phyloP scores from a whole-genome alignment of 2,888 invertebrate genomes.

The Chymomyza amoena region DNA sequence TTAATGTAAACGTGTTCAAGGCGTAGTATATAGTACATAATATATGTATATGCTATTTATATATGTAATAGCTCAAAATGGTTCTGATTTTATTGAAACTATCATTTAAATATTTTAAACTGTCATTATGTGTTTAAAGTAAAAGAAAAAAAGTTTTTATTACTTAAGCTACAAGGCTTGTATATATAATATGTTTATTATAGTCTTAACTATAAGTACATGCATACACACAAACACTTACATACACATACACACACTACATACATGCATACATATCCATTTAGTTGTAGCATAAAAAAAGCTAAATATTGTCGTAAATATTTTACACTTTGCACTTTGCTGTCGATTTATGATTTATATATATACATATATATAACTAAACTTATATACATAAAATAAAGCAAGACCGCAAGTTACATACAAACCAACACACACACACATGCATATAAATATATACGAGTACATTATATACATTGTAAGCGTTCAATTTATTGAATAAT shows the following conservation, averaged over 20 bases:
- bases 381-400: constrained; percentile 31
- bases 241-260: constrained; percentile 1
- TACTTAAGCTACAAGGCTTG: constrained; percentile 53
- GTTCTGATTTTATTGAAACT: constrained; percentile 1
- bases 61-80: background rate
- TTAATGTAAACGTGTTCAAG: background rate
- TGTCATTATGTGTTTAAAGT: background rate
- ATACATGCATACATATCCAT: background rate
- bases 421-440: background rate
- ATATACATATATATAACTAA: background rate
- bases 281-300: constrained; percentile 1
- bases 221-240: constrained; percentile 10
- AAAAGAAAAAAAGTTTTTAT: background rate
- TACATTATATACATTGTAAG: constrained; percentile 34
- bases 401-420: constrained; percentile 22
- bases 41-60: background rate
- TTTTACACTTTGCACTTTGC: background rate
- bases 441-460: background rate
- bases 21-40: background rate
- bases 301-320: background rate
- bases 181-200: constrained; percentile 27
- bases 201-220: constrained; percentile 41
- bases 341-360: constrained; percentile 1
- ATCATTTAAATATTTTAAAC: constrained; percentile 10
- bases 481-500: constrained; percentile 70